Base-by-base conservation (phyloP, 2,888 invertebrate genomes). In the Eilema caniola region DNA sequence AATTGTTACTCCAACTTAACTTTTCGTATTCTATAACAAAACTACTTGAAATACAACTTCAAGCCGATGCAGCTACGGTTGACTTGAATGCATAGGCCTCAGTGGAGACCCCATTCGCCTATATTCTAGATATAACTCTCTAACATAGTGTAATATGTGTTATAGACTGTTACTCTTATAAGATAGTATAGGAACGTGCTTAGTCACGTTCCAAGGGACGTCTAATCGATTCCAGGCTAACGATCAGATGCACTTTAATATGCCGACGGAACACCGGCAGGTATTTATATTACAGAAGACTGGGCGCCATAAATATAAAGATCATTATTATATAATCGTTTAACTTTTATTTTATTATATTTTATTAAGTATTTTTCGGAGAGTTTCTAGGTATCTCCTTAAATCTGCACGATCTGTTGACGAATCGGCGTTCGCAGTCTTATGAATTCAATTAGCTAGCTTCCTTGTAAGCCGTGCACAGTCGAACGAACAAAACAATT, bases 401-500 rank as follows among this genome's bases (percentile, higher is more conserved):
- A n/a, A 59, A 59, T 59, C 3, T 16, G 16, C 59, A 16, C 24
- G 25, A 16, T 28, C 4, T 59, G 24, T 59, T 59, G 25, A 24
- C 12, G 16, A 14, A 12, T 53, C 3, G 20, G 10, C 8, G 20
- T 53, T n/a, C 10, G 8, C 10, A 59, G 24, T 20, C 31, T 31
- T 31, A 3, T 33, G n/a, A n/a, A 61, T 61, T 61, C 61, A 61
- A 61, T 61, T 33, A 61, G n/a, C n/a, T 61, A 16, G 16, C 8
- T 31, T 61, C 31, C 20, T 31, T 31, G 31, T n/a, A 31, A 31
- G 20, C 61, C 31, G 31, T 33, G 28, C 10, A 61, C 61, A 61
- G 28, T 33, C 31, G 61, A 61, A 31, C 31, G 61, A 61, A n/a
- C 61, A 61, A 61, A 61, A 61, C 61, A 61, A 61, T 61, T 20